Percentiles rank a stretch among this genome's conserved stretches.
Evolutionary conservation across 92 coral and sea anemone genomes (phyloP).

Genomic region (Paragorgia papillata): DNA sequence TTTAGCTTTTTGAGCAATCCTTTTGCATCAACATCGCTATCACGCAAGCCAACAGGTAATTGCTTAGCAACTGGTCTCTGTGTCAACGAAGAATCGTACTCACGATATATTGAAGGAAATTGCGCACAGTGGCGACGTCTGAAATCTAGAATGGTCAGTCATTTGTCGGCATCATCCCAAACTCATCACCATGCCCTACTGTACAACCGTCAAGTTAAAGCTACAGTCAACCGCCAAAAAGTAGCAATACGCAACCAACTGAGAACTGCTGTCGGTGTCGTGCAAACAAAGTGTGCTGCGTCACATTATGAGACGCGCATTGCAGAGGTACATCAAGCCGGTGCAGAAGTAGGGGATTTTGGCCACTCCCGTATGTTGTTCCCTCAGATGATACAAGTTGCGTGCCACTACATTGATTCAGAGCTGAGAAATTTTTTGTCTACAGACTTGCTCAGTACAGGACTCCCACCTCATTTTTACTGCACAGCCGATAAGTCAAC

Average conservation of each 20-base stretch:
- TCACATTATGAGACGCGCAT: neutral
- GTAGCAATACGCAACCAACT: neutral
- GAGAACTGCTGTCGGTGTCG: neutral
- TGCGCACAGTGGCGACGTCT: neutral
- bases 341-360: conserved; percentile 3
- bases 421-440: neutral
- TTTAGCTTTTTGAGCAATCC: conserved; percentile 11
- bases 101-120: neutral
- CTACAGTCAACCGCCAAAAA: neutral
- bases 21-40: conserved; percentile 17
- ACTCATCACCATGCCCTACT: neutral
- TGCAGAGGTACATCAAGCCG: neutral
- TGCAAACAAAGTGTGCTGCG: neutral
- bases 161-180: neutral
- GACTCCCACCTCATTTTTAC: neutral
- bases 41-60: conserved; percentile 29
- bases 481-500: neutral
- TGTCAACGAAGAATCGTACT: neutral
- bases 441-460: neutral
- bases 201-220: neutral
- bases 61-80: conserved; percentile 15
- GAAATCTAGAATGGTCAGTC: neutral
- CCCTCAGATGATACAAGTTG: neutral
- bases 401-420: neutral
- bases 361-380: neutral